Conservation (phyloP, 2,113 vertebrate species). For the Symphodus melops region DNA sequence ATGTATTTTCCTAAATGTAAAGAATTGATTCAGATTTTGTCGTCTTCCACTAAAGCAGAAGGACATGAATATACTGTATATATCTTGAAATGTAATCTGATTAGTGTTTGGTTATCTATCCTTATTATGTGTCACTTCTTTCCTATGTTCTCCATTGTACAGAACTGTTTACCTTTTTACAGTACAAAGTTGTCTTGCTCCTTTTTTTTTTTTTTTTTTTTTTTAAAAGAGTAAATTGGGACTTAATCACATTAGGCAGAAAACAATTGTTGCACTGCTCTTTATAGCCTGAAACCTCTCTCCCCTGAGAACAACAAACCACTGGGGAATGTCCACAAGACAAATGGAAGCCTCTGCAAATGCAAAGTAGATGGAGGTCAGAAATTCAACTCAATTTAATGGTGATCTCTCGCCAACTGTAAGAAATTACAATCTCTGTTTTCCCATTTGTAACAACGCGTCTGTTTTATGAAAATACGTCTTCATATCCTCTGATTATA, state of each 20-base stretch:
- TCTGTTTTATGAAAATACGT: background rate
- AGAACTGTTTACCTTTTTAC: slow-evolving; percentile 10
- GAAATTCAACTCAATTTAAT: slow-evolving; percentile 23
- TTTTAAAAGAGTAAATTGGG: slow-evolving; percentile 57
- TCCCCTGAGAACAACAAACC: slow-evolving; percentile 14
- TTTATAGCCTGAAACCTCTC: slow-evolving; percentile 13
- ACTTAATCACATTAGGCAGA: slow-evolving; percentile 58
- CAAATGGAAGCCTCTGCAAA: slow-evolving; percentile 32
- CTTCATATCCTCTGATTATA: background rate
- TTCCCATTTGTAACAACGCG: background rate
- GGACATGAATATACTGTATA: background rate
- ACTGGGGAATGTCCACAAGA: slow-evolving; percentile 34
- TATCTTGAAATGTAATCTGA: background rate
- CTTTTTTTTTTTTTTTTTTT: slow-evolving; percentile 27
- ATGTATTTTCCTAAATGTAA: too few species aligned
- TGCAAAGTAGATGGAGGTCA: slow-evolving; percentile 17
- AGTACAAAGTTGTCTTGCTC: slow-evolving; percentile 47
- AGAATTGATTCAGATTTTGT: background rate
- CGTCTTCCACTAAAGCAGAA: background rate
- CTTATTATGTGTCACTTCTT: slow-evolving; percentile 1
- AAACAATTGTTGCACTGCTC: slow-evolving; percentile 50
- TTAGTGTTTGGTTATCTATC: background rate
- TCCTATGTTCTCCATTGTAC: slow-evolving; percentile 2
- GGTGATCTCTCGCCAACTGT: slow-evolving; percentile 7
- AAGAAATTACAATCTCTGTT: slow-evolving; percentile 7